Conservation (phyloP, 2,113 vertebrate genomes). For the Salminus brasiliensis region DNA sequence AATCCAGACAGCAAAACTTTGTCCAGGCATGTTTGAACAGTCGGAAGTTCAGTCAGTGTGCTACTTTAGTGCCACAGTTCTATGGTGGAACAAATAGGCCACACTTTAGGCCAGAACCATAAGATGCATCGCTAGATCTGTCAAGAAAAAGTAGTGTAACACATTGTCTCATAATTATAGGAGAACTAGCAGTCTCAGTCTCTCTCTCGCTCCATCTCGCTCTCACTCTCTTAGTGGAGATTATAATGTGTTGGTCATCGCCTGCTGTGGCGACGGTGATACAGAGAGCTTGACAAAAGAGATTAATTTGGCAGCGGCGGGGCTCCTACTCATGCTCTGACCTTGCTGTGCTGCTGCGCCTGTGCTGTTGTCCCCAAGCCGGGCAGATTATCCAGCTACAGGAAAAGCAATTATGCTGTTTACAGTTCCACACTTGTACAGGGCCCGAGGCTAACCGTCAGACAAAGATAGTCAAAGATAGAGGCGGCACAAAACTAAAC, state of each 20-base stretch:
- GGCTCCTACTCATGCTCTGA: background rate
- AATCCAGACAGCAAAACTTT: too few relatives aligned
- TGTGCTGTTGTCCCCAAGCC: constrained; percentile 21
- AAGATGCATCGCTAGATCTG: too few relatives aligned
- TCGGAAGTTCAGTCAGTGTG: too few relatives aligned
- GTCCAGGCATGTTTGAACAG: too few relatives aligned
- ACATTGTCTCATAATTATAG: too few relatives aligned
- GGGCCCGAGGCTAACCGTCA: background rate
- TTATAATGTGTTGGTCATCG: constrained; percentile 56
- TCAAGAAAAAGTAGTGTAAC: too few relatives aligned
- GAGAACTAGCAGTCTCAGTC: too few relatives aligned
- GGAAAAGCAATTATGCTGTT: constrained; percentile 71
- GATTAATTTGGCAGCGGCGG: constrained; percentile 67
- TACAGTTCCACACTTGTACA: background rate
- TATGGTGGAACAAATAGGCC: too few relatives aligned
- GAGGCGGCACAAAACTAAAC: background rate
- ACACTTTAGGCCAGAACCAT: too few relatives aligned
- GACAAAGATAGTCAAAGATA: too few relatives aligned
- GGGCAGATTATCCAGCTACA: constrained; percentile 67
- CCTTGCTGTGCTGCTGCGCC: background rate
- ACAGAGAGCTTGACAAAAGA: constrained; percentile 69
- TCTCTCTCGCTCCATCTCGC: background rate
- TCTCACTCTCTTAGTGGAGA: constrained; percentile 37
- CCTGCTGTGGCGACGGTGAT: constrained; percentile 54
- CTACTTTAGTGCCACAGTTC: too few relatives aligned